Conservation (phyloP, 2,888 invertebrate species). For the Coenonympha glycerion region DNA sequence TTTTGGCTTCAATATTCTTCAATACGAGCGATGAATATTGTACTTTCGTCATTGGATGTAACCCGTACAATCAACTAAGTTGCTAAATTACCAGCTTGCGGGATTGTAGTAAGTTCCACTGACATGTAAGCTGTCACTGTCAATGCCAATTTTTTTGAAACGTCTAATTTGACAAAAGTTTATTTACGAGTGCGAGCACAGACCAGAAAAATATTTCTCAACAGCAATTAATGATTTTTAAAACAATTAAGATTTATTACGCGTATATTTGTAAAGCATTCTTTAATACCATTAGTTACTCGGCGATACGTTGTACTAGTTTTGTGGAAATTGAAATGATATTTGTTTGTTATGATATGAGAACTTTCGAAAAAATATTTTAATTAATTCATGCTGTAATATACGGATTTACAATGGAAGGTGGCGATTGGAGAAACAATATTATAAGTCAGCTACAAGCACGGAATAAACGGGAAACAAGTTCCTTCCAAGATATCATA, state of each 20-base stretch:
- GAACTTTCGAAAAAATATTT: constrained; percentile 37
- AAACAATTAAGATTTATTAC: constrained; percentile 1
- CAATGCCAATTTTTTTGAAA: background rate
- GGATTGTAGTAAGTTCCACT: too few species aligned
- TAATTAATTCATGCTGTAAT: constrained; percentile 27
- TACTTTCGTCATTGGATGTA: too few species aligned
- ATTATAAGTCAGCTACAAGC: constrained; percentile 82
- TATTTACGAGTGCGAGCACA: constrained; percentile 23
- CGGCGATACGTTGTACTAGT: background rate
- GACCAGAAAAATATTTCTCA: constrained; percentile 8
- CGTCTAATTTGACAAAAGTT: constrained; percentile 20
- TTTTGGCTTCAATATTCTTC: too few species aligned
- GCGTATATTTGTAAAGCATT: background rate
- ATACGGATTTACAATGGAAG: constrained; percentile 55
- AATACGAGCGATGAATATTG: too few species aligned
- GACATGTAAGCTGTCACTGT: too few species aligned
- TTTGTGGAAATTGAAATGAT: constrained; percentile 40
- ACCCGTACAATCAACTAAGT: too few species aligned
- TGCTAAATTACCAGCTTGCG: too few species aligned
- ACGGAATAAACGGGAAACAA: constrained; percentile 84
- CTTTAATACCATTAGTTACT: background rate
- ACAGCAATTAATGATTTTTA: constrained; percentile 6
- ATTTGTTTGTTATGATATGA: constrained; percentile 63
- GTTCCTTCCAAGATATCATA: constrained; percentile 86
- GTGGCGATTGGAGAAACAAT: constrained; percentile 80